Percentiles rank a stretch among this genome's conserved stretches.
Conservation (phyloP, 2,113 vertebrate species). For the Podiceps cristatus region DNA sequence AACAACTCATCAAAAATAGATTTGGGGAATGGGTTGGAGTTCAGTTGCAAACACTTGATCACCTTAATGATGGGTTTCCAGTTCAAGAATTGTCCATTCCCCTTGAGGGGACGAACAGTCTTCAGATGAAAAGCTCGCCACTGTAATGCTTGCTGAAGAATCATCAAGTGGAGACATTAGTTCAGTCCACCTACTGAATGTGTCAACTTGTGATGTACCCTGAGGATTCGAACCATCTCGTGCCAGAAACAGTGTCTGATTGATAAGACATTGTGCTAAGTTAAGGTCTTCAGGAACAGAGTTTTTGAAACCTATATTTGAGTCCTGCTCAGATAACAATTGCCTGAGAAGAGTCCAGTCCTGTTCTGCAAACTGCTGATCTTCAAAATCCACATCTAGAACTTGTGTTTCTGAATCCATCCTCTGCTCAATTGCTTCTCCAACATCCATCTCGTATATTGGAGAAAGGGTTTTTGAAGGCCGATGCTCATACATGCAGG, state of each 20-base stretch:
- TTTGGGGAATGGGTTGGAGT: constrained; percentile 48
- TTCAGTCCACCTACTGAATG: constrained; percentile 92
- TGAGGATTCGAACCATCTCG: constrained; percentile 89
- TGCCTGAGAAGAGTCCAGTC: constrained; percentile 95
- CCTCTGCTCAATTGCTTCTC: constrained; percentile 88
- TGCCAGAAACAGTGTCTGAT: constrained; percentile 94
- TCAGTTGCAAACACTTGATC: constrained; percentile 59
- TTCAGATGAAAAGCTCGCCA: constrained; percentile 96
- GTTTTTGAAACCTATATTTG: constrained; percentile 90
- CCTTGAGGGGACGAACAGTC: constrained; percentile 95
- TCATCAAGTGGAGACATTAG: constrained; percentile 92
- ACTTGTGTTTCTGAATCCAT: constrained; percentile 82
- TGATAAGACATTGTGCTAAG: constrained; percentile 97
- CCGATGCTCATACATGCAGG: constrained; percentile 91
- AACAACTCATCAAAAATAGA: constrained; percentile 78
- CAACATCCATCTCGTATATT: constrained; percentile 95
- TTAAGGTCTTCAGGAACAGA: constrained; percentile 97
- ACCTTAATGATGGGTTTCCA: constrained; percentile 97
- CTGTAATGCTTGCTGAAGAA: constrained; percentile 92
- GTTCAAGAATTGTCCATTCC: constrained; percentile 98
- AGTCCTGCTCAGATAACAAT: constrained; percentile 91
- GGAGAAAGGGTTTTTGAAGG: constrained; percentile 97
- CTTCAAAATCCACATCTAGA: constrained; percentile 78
- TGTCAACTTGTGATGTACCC: constrained; percentile 86
- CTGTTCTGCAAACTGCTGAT: constrained; percentile 89